Percentiles rank a stretch among this genome's conserved stretches.
phyloP scores from a whole-genome alignment of 2,797 vertebrate species.

The Hemitrygon akajei region DNA sequence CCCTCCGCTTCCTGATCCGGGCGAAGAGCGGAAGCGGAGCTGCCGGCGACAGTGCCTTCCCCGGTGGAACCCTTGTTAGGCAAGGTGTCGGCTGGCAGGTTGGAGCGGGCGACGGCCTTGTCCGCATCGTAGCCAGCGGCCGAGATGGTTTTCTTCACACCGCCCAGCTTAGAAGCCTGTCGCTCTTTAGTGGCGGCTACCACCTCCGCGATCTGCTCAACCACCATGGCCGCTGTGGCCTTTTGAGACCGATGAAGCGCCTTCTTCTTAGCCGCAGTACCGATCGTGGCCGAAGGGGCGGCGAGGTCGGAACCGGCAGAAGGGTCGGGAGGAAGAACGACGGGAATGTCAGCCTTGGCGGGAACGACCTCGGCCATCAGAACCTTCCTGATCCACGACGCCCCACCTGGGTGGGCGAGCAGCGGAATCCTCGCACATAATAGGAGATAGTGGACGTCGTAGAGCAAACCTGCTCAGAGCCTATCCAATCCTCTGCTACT shows the following conservation, averaged over 20 bases:
- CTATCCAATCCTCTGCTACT: background rate
- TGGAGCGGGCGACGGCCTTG: background rate
- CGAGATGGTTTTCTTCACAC: background rate
- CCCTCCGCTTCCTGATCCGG: background rate
- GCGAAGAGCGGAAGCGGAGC: background rate
- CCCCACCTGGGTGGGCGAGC: background rate
- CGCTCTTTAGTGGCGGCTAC: background rate
- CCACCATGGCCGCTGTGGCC: background rate
- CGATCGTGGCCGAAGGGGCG: background rate
- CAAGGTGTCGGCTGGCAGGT: background rate
- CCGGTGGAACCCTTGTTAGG: background rate
- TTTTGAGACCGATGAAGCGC: background rate
- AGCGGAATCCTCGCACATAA: background rate
- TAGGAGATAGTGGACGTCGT: background rate
- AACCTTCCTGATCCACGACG: accelerated
- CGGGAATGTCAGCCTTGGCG: background rate
- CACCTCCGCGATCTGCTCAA: slow-evolving; percentile 6
- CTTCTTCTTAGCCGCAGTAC: background rate
- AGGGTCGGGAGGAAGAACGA: no score
- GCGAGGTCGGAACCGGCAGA: background rate
- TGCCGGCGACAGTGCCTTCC: no score
- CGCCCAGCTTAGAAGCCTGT: background rate
- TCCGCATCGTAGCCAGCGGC: background rate
- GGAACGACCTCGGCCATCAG: background rate
- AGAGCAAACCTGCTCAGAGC: background rate